These are phyloP conservation scores for Eubucco bourcierii DNA, from an alignment of 2,113 vertebrate genomes.

Conservation along the genomic window DNA sequence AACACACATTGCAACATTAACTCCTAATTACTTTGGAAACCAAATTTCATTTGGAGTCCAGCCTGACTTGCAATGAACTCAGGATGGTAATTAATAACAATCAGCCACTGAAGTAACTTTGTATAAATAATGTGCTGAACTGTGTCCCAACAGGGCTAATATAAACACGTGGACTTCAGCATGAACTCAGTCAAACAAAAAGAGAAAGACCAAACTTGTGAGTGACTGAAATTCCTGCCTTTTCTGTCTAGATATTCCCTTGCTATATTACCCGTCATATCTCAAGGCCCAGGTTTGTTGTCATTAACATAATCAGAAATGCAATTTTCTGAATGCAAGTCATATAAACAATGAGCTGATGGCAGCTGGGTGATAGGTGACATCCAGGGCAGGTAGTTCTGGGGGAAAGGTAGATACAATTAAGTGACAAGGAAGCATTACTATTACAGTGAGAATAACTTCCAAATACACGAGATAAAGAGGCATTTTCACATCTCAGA, in stretches of 20 bases:
- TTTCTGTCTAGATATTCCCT: conserved; percentile 11
- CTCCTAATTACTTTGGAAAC: conserved; percentile 47
- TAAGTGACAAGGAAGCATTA: background rate
- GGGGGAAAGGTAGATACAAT: background rate
- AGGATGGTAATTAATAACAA: conserved; percentile 85
- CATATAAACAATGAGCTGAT: background rate
- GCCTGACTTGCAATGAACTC: conserved; percentile 59
- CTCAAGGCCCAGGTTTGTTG: conserved; percentile 52
- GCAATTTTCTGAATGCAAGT: background rate
- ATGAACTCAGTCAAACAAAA: conserved; percentile 75
- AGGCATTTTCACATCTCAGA: background rate
- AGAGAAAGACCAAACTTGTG: conserved; percentile 46
- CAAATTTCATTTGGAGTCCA: conserved; percentile 39
- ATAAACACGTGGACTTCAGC: conserved; percentile 79
- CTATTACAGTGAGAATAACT: background rate
- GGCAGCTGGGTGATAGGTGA: background rate
- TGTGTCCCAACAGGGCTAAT: conserved; percentile 81
- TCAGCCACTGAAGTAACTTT: conserved; percentile 75
- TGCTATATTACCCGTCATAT: conserved; percentile 75
- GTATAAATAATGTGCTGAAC: conserved; percentile 78
- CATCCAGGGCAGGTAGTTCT: background rate
- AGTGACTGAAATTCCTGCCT: conserved; percentile 58
- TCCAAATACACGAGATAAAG: background rate
- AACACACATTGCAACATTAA: conserved; percentile 33
- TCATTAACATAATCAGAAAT: conserved; percentile 1